Evolutionary conservation across 1,140 invertebrate species (phyloP), one percentile per base, ranked within the genome.

Genomic region (Cydia strobilella): DNA sequence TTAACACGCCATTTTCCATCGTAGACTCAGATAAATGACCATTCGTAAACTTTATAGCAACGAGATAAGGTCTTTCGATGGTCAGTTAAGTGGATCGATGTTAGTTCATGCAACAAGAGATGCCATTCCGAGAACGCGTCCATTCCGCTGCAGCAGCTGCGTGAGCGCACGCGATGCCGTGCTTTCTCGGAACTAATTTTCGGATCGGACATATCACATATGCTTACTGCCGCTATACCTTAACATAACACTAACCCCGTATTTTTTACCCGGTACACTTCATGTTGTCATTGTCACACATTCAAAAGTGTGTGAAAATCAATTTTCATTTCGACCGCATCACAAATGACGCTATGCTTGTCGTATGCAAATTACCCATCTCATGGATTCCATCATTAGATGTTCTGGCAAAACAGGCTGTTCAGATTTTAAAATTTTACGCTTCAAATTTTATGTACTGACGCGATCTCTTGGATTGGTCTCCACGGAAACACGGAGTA

Each of bases 81-180:
- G 15, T 51, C n/a, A 18, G 42, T 48, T 4, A 15, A 48, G 45
- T 15, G 15, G 12, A 15, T 48, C 15, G 45, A 13, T 48, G 48
- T 51, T 18, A 18, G 12, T 69, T 69, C 27, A 39, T 39, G 35
- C 65, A 69, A 69, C 35, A 18, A 20, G 15, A 69, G 65, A 69
- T 69, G 27, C 65, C 25, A 84, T 86, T 82, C 77, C 77, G 79
- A 72, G 81, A 86, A 86, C 77, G 79, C 76, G 76, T 71, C 73
- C 59, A 69, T 69, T 69, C 31, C 65, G n/a, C 65, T 69, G 65
- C 65, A 77, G 75, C 74, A 77, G 78, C 72, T 74, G 76, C 79
- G 78, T 23, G 59, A 25, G 73, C 77, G 74, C 82, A 86, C 80
- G 84, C 83, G 78, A 84, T 79, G 76, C 66, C 18, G 13, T n/a